Conservation (phyloP, 2,888 invertebrate genomes). For the Drosophila silvestris region DNA sequence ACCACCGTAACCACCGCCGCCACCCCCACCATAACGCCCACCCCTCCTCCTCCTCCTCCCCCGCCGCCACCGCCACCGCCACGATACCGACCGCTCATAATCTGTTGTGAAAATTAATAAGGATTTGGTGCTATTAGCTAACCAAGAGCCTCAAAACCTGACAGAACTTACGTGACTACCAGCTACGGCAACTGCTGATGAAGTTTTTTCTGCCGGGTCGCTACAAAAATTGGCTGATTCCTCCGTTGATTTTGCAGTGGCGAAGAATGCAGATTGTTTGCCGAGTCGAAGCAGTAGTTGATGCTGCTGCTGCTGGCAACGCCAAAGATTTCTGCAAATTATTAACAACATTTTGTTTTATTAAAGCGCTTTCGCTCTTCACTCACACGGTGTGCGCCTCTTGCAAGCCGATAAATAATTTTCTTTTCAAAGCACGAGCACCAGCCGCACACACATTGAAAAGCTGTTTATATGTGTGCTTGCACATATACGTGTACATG, state of each 20-base stretch:
- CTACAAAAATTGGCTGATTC: constrained; percentile 26
- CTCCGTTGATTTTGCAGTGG: constrained; percentile 33
- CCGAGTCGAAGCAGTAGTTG: constrained; percentile 56
- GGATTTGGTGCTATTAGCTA: constrained; percentile 7
- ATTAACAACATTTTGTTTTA: constrained; percentile 68
- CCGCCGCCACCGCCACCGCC: constrained; percentile 40
- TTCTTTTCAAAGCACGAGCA: constrained; percentile 65
- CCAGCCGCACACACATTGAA: constrained; percentile 29
- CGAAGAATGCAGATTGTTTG: constrained; percentile 42
- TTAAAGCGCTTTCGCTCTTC: constrained; percentile 11
- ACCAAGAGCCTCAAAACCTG: constrained; percentile 6
- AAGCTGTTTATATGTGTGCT: constrained; percentile 4
- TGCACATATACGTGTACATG: constrained; percentile 9
- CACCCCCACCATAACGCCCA: constrained; percentile 62
- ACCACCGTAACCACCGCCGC: constrained; percentile 48
- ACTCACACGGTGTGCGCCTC: constrained; percentile 27
- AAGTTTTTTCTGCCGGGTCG: constrained; percentile 25
- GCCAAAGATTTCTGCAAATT: constrained; percentile 75
- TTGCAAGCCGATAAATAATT: constrained; percentile 36
- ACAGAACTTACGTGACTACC: constrained; percentile 76
- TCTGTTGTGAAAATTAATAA: constrained; percentile 46
- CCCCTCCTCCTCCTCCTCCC: constrained; percentile 69
- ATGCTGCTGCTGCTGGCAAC: constrained; percentile 62
- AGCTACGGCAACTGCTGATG: constrained; percentile 42
- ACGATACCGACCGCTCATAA: constrained; percentile 80